phyloP scores from a whole-genome alignment of 2,888 invertebrate species.

The Chydorus sphaericus region DNA sequence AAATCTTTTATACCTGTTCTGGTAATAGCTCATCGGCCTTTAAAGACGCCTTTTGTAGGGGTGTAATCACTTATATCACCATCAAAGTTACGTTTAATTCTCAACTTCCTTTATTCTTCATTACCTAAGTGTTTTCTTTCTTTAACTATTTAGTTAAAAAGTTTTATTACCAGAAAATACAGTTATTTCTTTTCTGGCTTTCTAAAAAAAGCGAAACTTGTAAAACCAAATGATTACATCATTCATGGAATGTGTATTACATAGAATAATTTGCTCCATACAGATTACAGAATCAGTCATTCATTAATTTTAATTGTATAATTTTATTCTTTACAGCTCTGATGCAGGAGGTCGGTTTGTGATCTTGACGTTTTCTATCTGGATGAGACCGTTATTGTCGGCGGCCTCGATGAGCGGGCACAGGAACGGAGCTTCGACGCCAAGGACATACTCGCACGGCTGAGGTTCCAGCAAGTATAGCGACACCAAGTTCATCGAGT shows the following conservation, averaged over 20 bases:
- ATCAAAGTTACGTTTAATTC: no score
- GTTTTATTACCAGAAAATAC: no score
- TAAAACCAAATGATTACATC: background rate
- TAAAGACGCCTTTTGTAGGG: no score
- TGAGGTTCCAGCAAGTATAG: conserved; percentile 80
- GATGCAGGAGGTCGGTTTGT: background rate
- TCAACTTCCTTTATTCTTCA: no score
- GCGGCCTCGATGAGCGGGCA: conserved; percentile 69
- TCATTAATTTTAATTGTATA: background rate
- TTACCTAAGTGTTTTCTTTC: no score
- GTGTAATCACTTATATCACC: no score
- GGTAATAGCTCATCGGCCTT: no score
- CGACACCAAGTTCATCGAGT: conserved; percentile 56
- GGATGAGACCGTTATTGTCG: conserved; percentile 56
- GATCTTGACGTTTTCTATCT: conserved; percentile 2
- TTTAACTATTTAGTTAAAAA: no score
- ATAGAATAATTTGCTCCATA: background rate
- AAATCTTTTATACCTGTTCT: no score
- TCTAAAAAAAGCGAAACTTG: background rate
- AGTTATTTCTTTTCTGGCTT: no score
- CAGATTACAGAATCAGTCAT: background rate
- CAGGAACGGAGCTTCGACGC: conserved; percentile 83
- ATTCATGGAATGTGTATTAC: conserved; percentile 6
- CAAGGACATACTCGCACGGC: conserved; percentile 83
- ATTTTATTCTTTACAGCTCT: no score